These are phyloP conservation scores for Cephus runcator DNA, from an alignment of 2,888 invertebrate species.

Conservation along the genomic window DNA sequence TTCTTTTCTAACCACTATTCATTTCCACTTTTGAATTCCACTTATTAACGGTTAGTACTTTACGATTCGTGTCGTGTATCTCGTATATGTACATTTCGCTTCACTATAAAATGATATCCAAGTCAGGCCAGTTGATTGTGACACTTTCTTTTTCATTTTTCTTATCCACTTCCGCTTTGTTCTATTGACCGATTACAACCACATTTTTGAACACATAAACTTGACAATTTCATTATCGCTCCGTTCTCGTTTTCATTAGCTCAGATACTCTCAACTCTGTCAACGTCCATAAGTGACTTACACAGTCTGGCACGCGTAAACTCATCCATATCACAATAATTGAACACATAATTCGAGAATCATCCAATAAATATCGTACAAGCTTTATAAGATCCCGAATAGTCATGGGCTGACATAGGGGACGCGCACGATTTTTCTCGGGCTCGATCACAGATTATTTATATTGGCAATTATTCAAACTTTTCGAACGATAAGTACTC, in stretches of 20 bases:
- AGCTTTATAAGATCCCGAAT: neutral
- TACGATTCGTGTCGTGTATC: conserved; percentile 17
- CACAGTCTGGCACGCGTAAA: neutral
- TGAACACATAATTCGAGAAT: conserved; percentile 24
- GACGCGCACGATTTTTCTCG: neutral
- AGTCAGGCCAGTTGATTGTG: conserved; percentile 45
- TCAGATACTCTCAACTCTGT: neutral
- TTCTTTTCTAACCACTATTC: conserved; percentile 26
- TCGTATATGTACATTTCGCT: conserved; percentile 44
- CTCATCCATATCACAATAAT: conserved; percentile 20
- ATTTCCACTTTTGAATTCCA: conserved; percentile 18
- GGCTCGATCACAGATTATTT: neutral
- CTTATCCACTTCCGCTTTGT: neutral
- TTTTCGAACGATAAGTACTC: neutral
- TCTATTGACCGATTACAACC: neutral
- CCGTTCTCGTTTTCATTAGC: conserved; percentile 1
- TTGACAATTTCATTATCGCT: conserved; percentile 12
- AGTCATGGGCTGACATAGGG: neutral
- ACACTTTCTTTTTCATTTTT: conserved; percentile 30
- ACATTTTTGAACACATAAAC: conserved; percentile 16
- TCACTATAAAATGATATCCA: conserved; percentile 31
- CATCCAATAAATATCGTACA: conserved; percentile 19
- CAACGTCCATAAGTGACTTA: neutral
- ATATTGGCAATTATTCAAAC: neutral
- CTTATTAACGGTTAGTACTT: conserved; percentile 13